A percentile compares a stretch with the other conserved stretches of the same genome.
phyloP scores from a whole-genome alignment of 1,140 invertebrate species.

The Dinothrombium tinctorium region DNA sequence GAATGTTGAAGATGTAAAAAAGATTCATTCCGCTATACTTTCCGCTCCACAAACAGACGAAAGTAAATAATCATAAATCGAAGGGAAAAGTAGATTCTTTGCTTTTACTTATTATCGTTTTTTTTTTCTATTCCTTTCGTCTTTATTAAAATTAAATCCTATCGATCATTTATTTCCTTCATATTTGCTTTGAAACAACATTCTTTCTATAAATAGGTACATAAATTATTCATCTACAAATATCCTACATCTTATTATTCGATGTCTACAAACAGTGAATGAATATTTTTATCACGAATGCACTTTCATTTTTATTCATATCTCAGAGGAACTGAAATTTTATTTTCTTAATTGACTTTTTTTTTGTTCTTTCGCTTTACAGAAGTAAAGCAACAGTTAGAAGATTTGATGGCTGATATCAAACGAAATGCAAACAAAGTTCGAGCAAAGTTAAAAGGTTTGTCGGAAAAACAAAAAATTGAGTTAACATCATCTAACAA shows the following conservation, averaged over 20 bases:
- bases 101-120: not conserved
- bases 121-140: not conserved
- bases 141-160: not conserved
- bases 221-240: no score
- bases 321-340: no score
- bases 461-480: not conserved
- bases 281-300: not conserved
- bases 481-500: not conserved
- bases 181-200: not conserved
- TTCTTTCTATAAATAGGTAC: not conserved
- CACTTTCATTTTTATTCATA: no score
- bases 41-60: conserved; percentile 37
- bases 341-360: conserved; percentile 1
- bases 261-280: not conserved
- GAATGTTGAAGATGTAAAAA: conserved; percentile 37
- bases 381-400: conserved; percentile 97
- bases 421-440: conserved; percentile 99
- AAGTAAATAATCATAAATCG: conserved; percentile 24
- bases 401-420: conserved; percentile 98
- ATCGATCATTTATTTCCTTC: not conserved
- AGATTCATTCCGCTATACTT: conserved; percentile 35
- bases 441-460: conserved; percentile 62
- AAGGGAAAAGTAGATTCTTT: not conserved
- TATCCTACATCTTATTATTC: no score
- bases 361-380: conserved; percentile 14